These are phyloP conservation scores for Anhinga anhinga DNA, from an alignment of 2,113 vertebrate species.

Conservation along the genomic window DNA sequence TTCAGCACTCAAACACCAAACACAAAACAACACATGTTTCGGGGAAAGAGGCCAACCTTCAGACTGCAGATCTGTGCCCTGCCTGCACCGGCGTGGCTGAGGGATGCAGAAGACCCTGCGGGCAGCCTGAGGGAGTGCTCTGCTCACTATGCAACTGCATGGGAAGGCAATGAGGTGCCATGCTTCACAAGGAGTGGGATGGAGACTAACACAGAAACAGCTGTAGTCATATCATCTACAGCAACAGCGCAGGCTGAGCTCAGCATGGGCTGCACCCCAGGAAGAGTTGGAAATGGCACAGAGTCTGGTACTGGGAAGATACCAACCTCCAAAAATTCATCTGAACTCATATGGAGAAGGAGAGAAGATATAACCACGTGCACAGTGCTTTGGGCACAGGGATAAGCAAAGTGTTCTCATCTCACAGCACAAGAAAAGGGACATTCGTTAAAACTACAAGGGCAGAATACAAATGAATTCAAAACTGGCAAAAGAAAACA, in stretches of 20 bases:
- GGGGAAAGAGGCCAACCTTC: background rate
- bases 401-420: background rate
- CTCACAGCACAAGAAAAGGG: background rate
- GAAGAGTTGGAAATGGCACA: background rate
- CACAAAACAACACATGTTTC: background rate
- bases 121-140: background rate
- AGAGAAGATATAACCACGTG: background rate
- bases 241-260: background rate
- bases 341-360: background rate
- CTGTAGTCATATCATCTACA: background rate
- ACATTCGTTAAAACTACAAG: background rate
- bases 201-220: background rate
- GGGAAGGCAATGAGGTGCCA: background rate
- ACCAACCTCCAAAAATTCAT: background rate
- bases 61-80: background rate
- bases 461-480: slow-evolving; percentile 19
- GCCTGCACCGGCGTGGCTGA: background rate
- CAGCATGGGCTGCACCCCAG: background rate
- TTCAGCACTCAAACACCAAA: background rate
- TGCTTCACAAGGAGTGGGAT: background rate
- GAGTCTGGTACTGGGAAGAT: background rate
- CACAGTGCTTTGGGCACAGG: background rate
- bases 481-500: background rate
- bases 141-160: background rate
- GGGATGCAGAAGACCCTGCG: accelerated